Conservation (phyloP, 1,140 invertebrate species). For the Ditylenchus dipsaci region DNA sequence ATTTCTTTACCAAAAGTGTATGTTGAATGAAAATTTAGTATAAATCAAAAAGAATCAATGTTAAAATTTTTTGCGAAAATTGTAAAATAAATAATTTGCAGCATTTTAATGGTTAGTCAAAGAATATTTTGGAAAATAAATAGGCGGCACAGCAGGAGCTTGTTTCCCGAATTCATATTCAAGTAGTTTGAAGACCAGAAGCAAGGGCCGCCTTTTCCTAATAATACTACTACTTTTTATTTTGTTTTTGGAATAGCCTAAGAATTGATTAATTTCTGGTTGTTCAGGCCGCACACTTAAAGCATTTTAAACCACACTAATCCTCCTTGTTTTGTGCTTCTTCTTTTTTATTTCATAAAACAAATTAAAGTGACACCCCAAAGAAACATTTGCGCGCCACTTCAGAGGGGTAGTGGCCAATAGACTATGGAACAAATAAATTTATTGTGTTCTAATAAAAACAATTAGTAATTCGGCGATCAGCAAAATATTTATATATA, state of each 20-base stretch:
- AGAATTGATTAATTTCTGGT: constrained; percentile 1
- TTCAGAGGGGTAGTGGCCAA: no score
- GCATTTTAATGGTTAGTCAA: not conserved
- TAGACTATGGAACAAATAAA: no score
- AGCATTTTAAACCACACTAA: not conserved
- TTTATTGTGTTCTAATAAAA: no score
- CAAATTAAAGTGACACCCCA: constrained; percentile 1
- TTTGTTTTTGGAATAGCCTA: not conserved
- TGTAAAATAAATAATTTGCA: not conserved
- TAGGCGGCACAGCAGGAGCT: not conserved
- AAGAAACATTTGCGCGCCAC: not conserved
- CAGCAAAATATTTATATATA: no score
- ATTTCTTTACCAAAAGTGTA: no score
- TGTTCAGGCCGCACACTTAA: not conserved
- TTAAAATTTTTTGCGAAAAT: not conserved
- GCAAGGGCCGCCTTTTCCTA: not conserved
- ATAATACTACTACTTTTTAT: not conserved
- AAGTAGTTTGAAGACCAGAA: not conserved
- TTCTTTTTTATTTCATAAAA: not conserved
- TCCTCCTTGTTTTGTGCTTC: no score
- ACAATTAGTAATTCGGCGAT: no score
- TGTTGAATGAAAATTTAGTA: no score
- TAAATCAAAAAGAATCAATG: not conserved
- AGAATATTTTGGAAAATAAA: not conserved
- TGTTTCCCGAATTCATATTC: not conserved